These are phyloP conservation scores for Myodes glareolus DNA, from an alignment of 2,113 vertebrate genomes.

Conservation along the genomic window DNA sequence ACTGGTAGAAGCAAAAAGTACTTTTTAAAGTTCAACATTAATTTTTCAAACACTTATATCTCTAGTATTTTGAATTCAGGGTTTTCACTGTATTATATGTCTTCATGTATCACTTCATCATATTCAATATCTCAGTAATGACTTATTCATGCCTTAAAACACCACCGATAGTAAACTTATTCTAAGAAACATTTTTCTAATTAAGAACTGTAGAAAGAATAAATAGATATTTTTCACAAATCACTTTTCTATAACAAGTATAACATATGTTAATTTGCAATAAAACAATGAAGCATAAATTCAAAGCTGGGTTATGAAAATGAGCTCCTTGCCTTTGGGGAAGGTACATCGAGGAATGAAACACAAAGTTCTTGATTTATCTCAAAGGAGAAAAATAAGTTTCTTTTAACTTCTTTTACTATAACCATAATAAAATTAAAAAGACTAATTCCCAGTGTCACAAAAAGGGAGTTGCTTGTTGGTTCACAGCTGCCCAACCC, in stretches of 20 bases:
- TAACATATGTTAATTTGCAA: conserved; percentile 60
- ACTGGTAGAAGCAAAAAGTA: background rate
- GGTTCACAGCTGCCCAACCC: too few relatives aligned
- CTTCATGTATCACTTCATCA: background rate
- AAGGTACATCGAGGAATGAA: background rate
- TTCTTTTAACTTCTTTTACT: background rate
- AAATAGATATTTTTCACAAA: background rate
- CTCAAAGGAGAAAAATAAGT: background rate
- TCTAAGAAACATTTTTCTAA: background rate
- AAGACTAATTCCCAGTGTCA: background rate
- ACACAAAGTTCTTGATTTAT: background rate
- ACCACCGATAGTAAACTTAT: background rate
- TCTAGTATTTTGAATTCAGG: background rate
- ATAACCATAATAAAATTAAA: background rate
- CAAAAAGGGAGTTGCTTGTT: too few relatives aligned
- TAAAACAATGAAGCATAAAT: conserved; percentile 53
- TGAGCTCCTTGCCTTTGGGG: background rate
- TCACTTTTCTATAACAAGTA: conserved; percentile 8
- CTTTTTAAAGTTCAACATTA: background rate
- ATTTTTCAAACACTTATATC: background rate
- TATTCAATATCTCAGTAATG: background rate
- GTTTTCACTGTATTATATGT: background rate
- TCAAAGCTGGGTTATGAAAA: conserved; percentile 11
- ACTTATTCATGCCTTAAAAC: background rate
- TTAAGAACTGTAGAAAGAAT: conserved; percentile 37